These are phyloP conservation scores for Caretta caretta DNA, from an alignment of 2,113 vertebrate species.

Conservation along the genomic window DNA sequence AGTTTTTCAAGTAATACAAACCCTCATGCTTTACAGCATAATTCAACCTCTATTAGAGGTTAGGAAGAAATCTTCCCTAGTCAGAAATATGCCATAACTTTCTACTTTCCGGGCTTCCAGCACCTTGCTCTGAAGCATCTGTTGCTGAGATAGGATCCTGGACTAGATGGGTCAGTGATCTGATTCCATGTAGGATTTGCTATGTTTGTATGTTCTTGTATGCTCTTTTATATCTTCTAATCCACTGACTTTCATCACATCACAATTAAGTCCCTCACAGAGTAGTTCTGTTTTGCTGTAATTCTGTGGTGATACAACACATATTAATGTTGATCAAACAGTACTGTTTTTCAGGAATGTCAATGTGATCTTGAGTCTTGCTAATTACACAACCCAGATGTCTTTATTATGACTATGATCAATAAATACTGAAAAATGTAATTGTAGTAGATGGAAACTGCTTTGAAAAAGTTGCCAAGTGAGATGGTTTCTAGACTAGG, in stretches of 20 bases:
- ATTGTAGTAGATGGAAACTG: constrained; percentile 52
- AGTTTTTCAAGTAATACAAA: constrained; percentile 4
- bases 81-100: background rate
- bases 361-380: constrained; percentile 11
- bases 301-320: background rate
- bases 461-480: background rate
- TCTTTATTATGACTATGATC: constrained; percentile 55
- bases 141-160: background rate
- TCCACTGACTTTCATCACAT: background rate
- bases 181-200: constrained; percentile 15
- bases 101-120: constrained; percentile 6
- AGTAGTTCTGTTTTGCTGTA: background rate
- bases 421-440: constrained; percentile 49
- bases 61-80: background rate
- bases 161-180: background rate
- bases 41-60: background rate
- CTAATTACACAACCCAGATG: background rate
- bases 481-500: background rate
- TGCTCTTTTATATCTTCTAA: background rate
- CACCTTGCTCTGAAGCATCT: background rate
- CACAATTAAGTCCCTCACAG: background rate
- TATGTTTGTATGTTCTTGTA: background rate
- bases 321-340: background rate
- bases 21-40: background rate
- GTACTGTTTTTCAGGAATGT: background rate